Conservation (phyloP, 1,140 invertebrate species). For the Oryzaephilus surinamensis region DNA sequence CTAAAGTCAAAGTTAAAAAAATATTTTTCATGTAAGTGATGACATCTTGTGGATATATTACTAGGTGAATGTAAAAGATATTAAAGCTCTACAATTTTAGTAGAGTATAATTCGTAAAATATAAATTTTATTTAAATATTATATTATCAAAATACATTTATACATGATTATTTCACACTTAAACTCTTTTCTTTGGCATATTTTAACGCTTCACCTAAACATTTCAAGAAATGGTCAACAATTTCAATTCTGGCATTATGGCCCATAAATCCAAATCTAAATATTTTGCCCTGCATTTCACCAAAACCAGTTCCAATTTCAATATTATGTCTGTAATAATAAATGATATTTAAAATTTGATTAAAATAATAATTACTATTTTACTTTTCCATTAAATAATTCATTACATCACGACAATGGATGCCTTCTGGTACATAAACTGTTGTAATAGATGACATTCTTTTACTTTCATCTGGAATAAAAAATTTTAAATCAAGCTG, state of each 20-base stretch:
- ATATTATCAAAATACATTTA: not conserved
- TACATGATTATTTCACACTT: not conserved
- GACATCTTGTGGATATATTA: not conserved
- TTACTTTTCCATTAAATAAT: conserved; percentile 1
- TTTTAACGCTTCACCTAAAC: not conserved
- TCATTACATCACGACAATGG: not conserved
- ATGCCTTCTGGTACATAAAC: conserved; percentile 1
- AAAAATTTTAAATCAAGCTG: conserved; percentile 3
- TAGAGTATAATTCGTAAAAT: not conserved
- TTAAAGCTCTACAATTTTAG: not conserved
- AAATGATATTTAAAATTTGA: conserved; percentile 2
- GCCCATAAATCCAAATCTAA: conserved; percentile 5
- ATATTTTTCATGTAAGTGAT: not conserved
- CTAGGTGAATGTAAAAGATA: too few relatives aligned
- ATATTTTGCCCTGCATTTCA: not conserved
- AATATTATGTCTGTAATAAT: conserved; percentile 6
- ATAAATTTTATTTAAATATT: not conserved
- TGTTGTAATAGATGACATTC: conserved; percentile 7
- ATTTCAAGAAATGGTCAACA: conserved; percentile 3
- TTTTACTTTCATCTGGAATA: conserved; percentile 7
- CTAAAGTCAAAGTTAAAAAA: too few relatives aligned
- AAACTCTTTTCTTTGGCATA: not conserved
- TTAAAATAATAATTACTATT: not conserved
- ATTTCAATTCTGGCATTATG: conserved; percentile 3
- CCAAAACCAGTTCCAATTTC: conserved; percentile 6